Percentiles rank a stretch among this genome's conserved stretches.
Conservation (phyloP, 1,140 invertebrate genomes). For the Ips nitidus region DNA sequence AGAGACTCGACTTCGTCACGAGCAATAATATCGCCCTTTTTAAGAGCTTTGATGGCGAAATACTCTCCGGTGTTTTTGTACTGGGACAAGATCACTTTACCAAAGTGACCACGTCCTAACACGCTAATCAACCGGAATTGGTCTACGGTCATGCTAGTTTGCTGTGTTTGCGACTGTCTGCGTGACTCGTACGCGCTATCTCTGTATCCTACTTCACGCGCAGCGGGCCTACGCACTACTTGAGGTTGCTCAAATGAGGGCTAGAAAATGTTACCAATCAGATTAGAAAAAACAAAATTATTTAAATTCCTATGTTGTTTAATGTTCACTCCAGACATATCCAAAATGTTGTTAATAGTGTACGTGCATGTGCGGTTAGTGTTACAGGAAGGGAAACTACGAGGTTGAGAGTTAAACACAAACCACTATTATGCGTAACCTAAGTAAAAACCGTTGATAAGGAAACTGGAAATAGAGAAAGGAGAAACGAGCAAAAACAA, state of each 20-base stretch:
- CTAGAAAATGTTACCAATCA: constrained; percentile 23
- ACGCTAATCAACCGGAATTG: constrained; percentile 95
- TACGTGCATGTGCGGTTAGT: too few relatives aligned
- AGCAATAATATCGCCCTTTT: constrained; percentile 99
- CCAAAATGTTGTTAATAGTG: too few relatives aligned
- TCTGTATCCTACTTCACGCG: constrained; percentile 60
- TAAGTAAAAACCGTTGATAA: too few relatives aligned
- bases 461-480: too few relatives aligned
- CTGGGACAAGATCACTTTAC: constrained; percentile 98
- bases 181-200: constrained; percentile 74
- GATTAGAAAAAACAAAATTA: neutral
- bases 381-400: too few relatives aligned
- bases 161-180: constrained; percentile 67
- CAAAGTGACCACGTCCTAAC: constrained; percentile 97
- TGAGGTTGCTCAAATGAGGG: constrained; percentile 41
- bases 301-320: too few relatives aligned
- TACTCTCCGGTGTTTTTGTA: constrained; percentile 92
- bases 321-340: too few relatives aligned
- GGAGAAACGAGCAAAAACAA: too few relatives aligned
- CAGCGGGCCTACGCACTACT: constrained; percentile 57
- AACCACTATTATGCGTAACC: too few relatives aligned
- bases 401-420: too few relatives aligned
- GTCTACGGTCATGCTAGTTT: constrained; percentile 71
- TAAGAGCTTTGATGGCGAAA: constrained; percentile 95
- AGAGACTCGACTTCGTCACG: constrained; percentile 98